A percentile compares a stretch with the other conserved stretches of the same genome.
These are phyloP conservation scores for Notiomystis cincta DNA, from an alignment of 2,113 vertebrate species.

Conservation along the genomic window DNA sequence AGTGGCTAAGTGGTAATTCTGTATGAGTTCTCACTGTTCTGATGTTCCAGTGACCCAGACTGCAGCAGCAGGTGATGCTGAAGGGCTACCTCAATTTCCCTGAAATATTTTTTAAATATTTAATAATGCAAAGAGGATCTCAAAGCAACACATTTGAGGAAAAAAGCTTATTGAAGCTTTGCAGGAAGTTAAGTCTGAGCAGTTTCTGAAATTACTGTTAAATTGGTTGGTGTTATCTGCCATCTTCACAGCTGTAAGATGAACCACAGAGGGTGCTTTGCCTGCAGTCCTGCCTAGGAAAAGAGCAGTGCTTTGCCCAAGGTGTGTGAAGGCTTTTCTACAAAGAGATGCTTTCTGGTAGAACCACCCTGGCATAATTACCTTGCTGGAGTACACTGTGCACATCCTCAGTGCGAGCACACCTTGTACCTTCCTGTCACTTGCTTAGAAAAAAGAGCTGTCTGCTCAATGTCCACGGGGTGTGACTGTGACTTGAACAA, in stretches of 20 bases:
- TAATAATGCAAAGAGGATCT: not conserved
- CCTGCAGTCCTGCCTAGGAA: not conserved
- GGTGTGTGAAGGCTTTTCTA: not conserved
- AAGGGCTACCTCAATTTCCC: not conserved
- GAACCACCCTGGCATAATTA: not conserved
- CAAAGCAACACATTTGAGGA: not conserved
- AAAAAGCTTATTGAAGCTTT: not conserved
- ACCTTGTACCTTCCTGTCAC: not conserved
- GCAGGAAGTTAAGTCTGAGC: not conserved
- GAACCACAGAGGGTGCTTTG: not conserved
- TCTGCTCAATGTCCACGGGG: accelerated
- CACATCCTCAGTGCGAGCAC: not conserved
- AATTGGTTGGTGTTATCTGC: not conserved
- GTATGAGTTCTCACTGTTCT: not conserved
- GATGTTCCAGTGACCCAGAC: not conserved
- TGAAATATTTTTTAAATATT: not conserved
- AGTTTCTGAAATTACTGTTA: not conserved
- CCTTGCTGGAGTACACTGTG: not conserved
- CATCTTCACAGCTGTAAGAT: not conserved
- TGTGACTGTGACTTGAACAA: not conserved
- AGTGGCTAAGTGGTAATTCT: not conserved
- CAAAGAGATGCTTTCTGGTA: not conserved
- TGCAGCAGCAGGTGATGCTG: not conserved
- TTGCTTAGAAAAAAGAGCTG: not conserved
- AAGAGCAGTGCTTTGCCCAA: not conserved